phyloP scores from a whole-genome alignment of 2,113 vertebrate species.

The Melanostigma gelatinosum region DNA sequence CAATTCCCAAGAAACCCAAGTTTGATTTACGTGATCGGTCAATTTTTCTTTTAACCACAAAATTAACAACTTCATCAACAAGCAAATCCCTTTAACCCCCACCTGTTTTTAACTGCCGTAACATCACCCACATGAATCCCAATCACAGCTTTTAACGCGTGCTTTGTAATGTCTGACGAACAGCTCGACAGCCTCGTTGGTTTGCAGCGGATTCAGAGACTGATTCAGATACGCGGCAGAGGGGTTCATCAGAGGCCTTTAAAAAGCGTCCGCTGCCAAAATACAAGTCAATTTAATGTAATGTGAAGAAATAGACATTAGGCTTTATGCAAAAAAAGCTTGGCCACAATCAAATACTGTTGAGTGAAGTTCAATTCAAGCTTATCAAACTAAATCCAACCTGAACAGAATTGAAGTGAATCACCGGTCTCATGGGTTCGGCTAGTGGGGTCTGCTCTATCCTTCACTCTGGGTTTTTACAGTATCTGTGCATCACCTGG shows the following conservation, averaged over 20 bases:
- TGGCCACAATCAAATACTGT: background rate
- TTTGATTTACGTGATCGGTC: background rate
- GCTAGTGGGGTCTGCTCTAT: constrained; percentile 70
- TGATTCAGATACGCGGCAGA: too few species aligned
- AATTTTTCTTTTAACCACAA: constrained; percentile 16
- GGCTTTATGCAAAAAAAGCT: constrained; percentile 1
- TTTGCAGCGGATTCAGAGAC: background rate
- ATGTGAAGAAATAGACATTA: background rate
- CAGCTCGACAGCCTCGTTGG: background rate
- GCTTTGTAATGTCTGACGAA: constrained; percentile 10
- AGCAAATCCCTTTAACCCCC: background rate
- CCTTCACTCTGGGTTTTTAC: constrained; percentile 43
- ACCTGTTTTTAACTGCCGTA: constrained; percentile 3
- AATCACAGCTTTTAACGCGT: constrained; percentile 48
- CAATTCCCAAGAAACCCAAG: background rate
- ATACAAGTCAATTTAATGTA: background rate
- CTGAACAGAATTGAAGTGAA: constrained; percentile 74
- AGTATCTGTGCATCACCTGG: background rate
- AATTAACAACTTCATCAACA: constrained; percentile 37
- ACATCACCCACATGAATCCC: constrained; percentile 60
- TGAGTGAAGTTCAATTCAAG: background rate
- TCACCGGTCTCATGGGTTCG: constrained; percentile 48
- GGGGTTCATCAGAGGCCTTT: background rate
- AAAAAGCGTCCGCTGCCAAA: background rate
- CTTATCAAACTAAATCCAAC: background rate